These are phyloP conservation scores for Pseudobourletiella spinata DNA, from an alignment of 1,140 invertebrate genomes.

Conservation along the genomic window DNA sequence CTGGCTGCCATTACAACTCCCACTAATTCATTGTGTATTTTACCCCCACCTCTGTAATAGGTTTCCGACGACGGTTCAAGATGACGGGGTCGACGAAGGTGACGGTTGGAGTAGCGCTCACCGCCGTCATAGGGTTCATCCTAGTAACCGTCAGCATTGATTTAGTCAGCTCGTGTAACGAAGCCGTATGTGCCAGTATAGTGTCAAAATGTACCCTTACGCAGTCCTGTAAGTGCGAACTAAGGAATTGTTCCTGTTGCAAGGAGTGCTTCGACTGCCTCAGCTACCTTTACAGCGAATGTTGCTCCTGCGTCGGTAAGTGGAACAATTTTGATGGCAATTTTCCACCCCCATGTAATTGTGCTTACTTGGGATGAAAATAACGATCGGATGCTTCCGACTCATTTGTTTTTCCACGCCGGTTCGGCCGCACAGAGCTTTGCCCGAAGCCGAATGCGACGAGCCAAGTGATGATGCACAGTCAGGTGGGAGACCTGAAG, in stretches of 20 bases:
- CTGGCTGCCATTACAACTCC: too few species aligned
- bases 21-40: background rate
- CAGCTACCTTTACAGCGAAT: slow-evolving; percentile 78
- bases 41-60: too few species aligned
- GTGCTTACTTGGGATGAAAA: too few species aligned
- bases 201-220: slow-evolving; percentile 94
- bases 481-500: slow-evolving; percentile 75
- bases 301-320: slow-evolving; percentile 91
- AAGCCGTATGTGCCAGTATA: slow-evolving; percentile 82
- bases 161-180: slow-evolving; percentile 56
- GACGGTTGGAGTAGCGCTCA: background rate
- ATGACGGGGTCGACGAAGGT: too few species aligned
- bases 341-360: too few species aligned
- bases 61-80: too few species aligned
- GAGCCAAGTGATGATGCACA: slow-evolving; percentile 63
- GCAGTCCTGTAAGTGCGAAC: slow-evolving; percentile 87
- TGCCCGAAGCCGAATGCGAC: slow-evolving; percentile 72
- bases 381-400: too few species aligned
- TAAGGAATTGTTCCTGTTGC: slow-evolving; percentile 83
- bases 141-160: slow-evolving; percentile 15
- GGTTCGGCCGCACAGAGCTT: slow-evolving; percentile 57
- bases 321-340: too few species aligned
- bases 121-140: background rate
- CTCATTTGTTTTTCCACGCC: too few species aligned
- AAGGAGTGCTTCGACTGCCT: slow-evolving; percentile 85